A percentile compares a stretch with the other conserved stretches of the same genome.
phyloP scores from a whole-genome alignment of 1,140 invertebrate species.

The Tyrophagus putrescentiae region DNA sequence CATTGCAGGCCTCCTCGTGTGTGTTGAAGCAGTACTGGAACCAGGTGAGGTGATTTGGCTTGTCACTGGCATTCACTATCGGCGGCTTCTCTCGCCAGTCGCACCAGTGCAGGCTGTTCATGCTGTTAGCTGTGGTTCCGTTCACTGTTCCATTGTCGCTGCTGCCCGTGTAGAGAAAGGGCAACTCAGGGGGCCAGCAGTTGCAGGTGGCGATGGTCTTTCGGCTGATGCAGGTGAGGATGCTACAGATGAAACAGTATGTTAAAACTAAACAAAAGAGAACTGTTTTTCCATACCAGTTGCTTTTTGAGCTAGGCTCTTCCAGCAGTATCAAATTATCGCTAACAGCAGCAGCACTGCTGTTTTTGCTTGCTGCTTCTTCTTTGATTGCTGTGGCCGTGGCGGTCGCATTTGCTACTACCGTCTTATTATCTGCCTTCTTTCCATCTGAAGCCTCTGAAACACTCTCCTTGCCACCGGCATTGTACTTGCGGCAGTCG shows the following conservation, averaged over 20 bases:
- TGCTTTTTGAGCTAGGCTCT: not conserved
- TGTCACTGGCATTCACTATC: not conserved
- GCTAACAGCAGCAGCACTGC: no score
- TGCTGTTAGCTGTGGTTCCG: not conserved
- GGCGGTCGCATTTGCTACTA: not conserved
- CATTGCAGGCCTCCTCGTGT: slow-evolving; percentile 16
- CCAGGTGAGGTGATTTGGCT: slow-evolving; percentile 5
- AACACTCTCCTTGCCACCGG: not conserved
- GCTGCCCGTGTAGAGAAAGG: slow-evolving; percentile 10
- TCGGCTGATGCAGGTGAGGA: slow-evolving; percentile 9
- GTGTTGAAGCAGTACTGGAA: slow-evolving; percentile 18
- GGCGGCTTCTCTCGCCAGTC: slow-evolving; percentile 1
- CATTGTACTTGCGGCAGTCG: not conserved
- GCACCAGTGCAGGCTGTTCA: slow-evolving; percentile 13
- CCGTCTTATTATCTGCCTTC: not conserved
- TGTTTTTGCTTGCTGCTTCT: not conserved
- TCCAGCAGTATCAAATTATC: not conserved
- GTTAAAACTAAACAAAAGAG: no score
- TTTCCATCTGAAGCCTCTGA: no score
- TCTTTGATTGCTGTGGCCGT: not conserved
- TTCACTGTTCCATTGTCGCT: not conserved
- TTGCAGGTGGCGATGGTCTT: slow-evolving; percentile 16
- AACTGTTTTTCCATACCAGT: no score
- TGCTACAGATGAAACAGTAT: no score
- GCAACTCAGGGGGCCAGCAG: slow-evolving; percentile 21